phyloP scores from a whole-genome alignment of 2,797 vertebrate species.

The Garrulus glandarius region DNA sequence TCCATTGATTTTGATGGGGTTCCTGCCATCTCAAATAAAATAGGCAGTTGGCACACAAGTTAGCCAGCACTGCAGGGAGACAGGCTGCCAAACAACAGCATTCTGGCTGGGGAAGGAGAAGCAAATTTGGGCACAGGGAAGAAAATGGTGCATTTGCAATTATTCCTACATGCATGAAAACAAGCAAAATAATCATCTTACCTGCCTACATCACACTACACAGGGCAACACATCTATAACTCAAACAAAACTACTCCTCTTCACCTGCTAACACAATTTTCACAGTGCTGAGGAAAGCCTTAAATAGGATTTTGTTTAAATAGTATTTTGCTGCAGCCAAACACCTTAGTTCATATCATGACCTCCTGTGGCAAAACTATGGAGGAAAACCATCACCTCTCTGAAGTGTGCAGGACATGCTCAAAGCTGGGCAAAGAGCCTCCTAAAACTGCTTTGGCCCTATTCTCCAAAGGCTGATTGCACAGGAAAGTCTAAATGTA shows the following conservation, averaged over 20 bases:
- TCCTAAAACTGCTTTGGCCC: not conserved
- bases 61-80: not conserved
- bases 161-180: not conserved
- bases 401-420: not conserved
- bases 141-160: not conserved
- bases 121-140: not conserved
- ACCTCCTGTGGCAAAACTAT: not conserved
- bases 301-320: not conserved
- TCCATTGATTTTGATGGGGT: not conserved
- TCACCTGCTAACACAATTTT: not conserved
- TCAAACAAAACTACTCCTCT: not conserved
- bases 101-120: not conserved
- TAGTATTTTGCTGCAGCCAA: not conserved
- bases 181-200: not conserved
- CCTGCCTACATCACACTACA: not conserved
- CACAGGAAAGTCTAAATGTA: not conserved
- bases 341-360: not conserved
- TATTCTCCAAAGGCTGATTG: not conserved
- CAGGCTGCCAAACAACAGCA: not conserved
- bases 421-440: not conserved
- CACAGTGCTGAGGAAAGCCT: not conserved
- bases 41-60: not conserved
- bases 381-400: not conserved
- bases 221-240: not conserved
- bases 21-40: conserved; percentile 22